Evolutionary conservation across 2,113 vertebrate species (phyloP).

Genomic region (Aegypius monachus): DNA sequence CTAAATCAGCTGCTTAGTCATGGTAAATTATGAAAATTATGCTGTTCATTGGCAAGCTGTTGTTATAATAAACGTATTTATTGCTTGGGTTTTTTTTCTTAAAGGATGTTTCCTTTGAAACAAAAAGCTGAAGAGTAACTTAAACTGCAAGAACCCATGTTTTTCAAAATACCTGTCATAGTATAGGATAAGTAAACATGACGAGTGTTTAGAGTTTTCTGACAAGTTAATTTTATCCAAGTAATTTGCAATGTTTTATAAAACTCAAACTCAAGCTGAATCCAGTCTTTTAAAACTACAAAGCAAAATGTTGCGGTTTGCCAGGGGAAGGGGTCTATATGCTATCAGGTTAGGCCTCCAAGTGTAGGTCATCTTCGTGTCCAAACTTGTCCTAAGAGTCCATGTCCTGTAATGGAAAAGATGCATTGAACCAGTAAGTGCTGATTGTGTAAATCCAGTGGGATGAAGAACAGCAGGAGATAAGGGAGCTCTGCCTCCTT

Average conservation of each 20-base stretch:
- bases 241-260: not conserved
- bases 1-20: not conserved
- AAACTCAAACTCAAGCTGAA: not conserved
- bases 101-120: not conserved
- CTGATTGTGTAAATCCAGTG: rapidly evolving
- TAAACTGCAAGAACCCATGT: not conserved
- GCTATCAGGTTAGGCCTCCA: not conserved
- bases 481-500: not conserved
- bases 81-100: not conserved
- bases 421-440: not conserved
- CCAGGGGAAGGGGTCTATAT: not conserved
- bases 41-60: not conserved
- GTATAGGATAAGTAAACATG: not conserved
- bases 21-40: not conserved
- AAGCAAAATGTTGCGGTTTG: not conserved
- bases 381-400: not conserved
- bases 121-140: not conserved
- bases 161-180: not conserved
- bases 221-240: not conserved
- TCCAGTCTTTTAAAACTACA: not conserved
- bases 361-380: not conserved
- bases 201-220: not conserved
- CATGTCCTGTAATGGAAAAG: not conserved
- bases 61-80: not conserved
- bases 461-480: not conserved